These are phyloP conservation scores for Caenorhabditis briggsae DNA, from an alignment of 1,140 invertebrate species.

Conservation along the genomic window DNA sequence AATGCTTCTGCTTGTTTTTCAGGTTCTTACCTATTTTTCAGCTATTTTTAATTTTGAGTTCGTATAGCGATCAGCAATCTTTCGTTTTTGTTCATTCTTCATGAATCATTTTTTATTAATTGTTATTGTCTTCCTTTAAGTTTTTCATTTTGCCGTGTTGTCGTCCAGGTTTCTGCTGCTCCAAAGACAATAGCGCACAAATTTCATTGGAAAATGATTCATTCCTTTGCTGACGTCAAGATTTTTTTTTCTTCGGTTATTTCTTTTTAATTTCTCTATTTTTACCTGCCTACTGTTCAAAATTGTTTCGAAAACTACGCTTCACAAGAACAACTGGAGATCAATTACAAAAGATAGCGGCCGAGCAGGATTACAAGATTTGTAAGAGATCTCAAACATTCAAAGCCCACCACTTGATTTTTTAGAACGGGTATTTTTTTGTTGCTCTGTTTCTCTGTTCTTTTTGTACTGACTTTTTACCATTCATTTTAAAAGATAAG, in stretches of 20 bases:
- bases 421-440: neutral
- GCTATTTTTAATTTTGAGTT: too few relatives aligned
- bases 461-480: neutral
- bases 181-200: neutral
- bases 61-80: too few relatives aligned
- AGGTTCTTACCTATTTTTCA: too few relatives aligned
- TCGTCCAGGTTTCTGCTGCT: neutral
- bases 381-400: neutral
- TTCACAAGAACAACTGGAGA: neutral
- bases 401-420: neutral
- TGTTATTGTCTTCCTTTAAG: too few relatives aligned
- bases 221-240: neutral
- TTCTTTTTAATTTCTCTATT: neutral
- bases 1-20: too few relatives aligned
- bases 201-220: neutral
- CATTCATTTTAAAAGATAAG: constrained; percentile 6
- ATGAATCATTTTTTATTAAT: too few relatives aligned
- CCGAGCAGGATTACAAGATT: neutral
- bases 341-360: neutral
- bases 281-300: neutral
- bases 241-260: neutral
- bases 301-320: neutral
- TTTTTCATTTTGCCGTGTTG: neutral
- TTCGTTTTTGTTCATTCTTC: too few relatives aligned
- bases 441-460: constrained; percentile 8